phyloP scores from a whole-genome alignment of 2,888 invertebrate species.

The Frankliniella fusca region DNA sequence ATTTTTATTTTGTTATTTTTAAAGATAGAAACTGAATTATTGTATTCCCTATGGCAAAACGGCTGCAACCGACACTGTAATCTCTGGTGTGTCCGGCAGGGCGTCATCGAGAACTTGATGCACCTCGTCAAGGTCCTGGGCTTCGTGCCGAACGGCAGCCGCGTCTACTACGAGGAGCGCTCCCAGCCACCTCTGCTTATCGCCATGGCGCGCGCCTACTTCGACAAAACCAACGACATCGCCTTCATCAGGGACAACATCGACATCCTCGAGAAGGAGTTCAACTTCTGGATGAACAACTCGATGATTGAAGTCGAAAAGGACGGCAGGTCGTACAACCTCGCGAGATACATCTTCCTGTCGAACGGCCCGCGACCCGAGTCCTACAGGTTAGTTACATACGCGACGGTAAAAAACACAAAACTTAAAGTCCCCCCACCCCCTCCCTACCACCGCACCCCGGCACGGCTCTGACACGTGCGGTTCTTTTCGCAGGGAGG shows the following conservation, averaged over 20 bases:
- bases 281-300: slow-evolving; percentile 61
- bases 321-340: slow-evolving; percentile 51
- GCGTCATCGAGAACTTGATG: slow-evolving; percentile 73
- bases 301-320: slow-evolving; percentile 49
- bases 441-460: too few relatives aligned
- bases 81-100: slow-evolving; percentile 45
- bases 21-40: neutral
- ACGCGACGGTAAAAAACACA: too few relatives aligned
- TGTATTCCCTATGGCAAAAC: too few relatives aligned
- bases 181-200: slow-evolving; percentile 69
- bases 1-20: neutral
- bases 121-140: slow-evolving; percentile 62
- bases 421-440: too few relatives aligned
- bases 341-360: slow-evolving; percentile 59
- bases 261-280: slow-evolving; percentile 56
- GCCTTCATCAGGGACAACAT: slow-evolving; percentile 59
- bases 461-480: neutral
- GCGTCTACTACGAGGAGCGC: slow-evolving; percentile 70
- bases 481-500: slow-evolving; percentile 50
- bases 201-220: slow-evolving; percentile 68
- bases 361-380: slow-evolving; percentile 67
- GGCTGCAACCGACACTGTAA: too few relatives aligned
- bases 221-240: slow-evolving; percentile 59
- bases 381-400: slow-evolving; percentile 52
- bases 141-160: slow-evolving; percentile 75